phyloP scores from a whole-genome alignment of 2,888 invertebrate species.

The Papilio demoleus region DNA sequence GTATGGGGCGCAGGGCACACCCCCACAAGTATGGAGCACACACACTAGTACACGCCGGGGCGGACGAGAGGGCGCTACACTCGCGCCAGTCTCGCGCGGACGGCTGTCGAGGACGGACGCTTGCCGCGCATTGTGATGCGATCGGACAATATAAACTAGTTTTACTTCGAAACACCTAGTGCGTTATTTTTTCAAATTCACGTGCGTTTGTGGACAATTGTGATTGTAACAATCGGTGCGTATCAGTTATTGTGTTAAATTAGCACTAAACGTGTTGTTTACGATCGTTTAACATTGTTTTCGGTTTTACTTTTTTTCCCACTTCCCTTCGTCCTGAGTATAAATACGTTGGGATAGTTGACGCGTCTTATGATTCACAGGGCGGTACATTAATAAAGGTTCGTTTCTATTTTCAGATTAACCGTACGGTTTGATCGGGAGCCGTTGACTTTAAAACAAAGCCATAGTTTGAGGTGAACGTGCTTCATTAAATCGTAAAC shows the following conservation, averaged over 20 bases:
- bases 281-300: slow-evolving; percentile 47
- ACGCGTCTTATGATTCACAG: slow-evolving; percentile 66
- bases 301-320: slow-evolving; percentile 57
- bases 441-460: slow-evolving; percentile 80
- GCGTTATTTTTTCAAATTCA: slow-evolving; percentile 62
- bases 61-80: slow-evolving; percentile 72
- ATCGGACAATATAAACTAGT: slow-evolving; percentile 79
- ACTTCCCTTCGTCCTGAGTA: slow-evolving; percentile 63
- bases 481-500: slow-evolving; percentile 67
- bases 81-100: slow-evolving; percentile 83
- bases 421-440: slow-evolving; percentile 77
- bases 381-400: slow-evolving; percentile 75
- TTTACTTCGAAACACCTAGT: slow-evolving; percentile 74
- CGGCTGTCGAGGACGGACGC: slow-evolving; percentile 68
- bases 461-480: slow-evolving; percentile 80
- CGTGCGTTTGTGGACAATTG: slow-evolving; percentile 75
- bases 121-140: slow-evolving; percentile 66
- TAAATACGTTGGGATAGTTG: slow-evolving; percentile 68
- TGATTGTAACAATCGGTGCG: slow-evolving; percentile 73
- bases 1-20: slow-evolving; percentile 63
- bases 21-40: slow-evolving; percentile 57
- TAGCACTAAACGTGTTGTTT: slow-evolving; percentile 45
- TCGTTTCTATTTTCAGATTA: slow-evolving; percentile 82
- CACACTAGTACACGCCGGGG: slow-evolving; percentile 63
- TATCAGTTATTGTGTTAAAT: slow-evolving; percentile 53